Base-by-base conservation (phyloP, 2,888 invertebrate genomes). In the Cheilosia grossa region DNA sequence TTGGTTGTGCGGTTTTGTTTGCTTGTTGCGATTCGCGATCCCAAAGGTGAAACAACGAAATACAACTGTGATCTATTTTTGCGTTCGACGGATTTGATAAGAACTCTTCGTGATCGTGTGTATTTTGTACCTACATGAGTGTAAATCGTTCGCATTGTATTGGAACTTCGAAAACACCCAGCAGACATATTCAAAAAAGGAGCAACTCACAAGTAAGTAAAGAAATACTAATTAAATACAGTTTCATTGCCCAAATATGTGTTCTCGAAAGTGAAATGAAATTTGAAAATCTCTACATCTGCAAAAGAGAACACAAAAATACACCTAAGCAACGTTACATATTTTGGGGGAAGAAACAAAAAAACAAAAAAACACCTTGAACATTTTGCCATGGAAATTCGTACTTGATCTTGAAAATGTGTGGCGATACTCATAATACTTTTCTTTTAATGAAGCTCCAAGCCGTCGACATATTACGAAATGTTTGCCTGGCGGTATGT, bases 371-470 rank as follows among this genome's bases (percentile, higher is more conserved):
- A 54, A 24, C 58, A 73, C 78, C 79, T 74, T 83, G 83, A 77
- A 74, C 40, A 44, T 49, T 49, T 82, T 21, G n/a, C 73, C 63
- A 73, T 67, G 61, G 63, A 67, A 51, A 24, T 30, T 47, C 70
- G 70, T 80, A 70, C 83, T 83, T 83, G 83, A 83, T 83, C 83
- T 83, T 83, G 83, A 83, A 83, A 75, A 54, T 44, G 67, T 51
- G 47, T 54, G 64, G 54, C 63, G 56, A 42, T 37, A 37, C 13
- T 37, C 10, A 10, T 33, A 33, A 33, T 33, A 21, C 4, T 63
- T 69, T 69, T n/a, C n/a, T 69, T 53, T 69, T 69, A 61, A 61
- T 77, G 61, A 77, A 77, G 54, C 47, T 61, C 54, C 51, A 69
- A 56, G 56, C 53, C 54, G 73, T 56, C 56, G 64, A 49, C 56